These are phyloP conservation scores for Cosmia pyralina DNA, from an alignment of 2,888 invertebrate genomes.

Conservation along the genomic window DNA sequence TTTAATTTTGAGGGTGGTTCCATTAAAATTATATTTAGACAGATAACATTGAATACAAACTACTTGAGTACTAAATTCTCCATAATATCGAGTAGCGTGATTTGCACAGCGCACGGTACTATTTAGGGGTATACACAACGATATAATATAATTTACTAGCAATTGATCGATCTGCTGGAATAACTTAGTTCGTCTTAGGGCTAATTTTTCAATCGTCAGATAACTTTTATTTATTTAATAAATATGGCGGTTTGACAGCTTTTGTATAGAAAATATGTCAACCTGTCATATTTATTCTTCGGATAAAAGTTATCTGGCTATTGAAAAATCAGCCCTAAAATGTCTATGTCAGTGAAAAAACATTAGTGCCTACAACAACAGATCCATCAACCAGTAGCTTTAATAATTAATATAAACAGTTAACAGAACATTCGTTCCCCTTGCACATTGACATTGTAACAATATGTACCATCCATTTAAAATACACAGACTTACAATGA, in stretches of 20 bases:
- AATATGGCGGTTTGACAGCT: too few species aligned
- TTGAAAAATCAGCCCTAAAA: too few species aligned
- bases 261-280: too few species aligned
- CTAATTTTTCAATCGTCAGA: too few species aligned
- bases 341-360: not conserved
- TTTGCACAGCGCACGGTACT: slow-evolving; percentile 69
- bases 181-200: not conserved
- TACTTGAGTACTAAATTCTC: slow-evolving; percentile 70
- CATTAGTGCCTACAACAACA: slow-evolving; percentile 7
- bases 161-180: slow-evolving; percentile 55
- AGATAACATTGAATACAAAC: slow-evolving; percentile 73
- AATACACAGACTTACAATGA: slow-evolving; percentile 56
- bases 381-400: slow-evolving; percentile 47
- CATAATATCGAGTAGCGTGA: slow-evolving; percentile 69
- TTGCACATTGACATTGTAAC: slow-evolving; percentile 65
- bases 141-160: slow-evolving; percentile 39
- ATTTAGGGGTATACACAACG: slow-evolving; percentile 62
- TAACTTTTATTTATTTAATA: too few species aligned
- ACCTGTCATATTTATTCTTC: too few species aligned
- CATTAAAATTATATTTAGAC: slow-evolving; percentile 55
- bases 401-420: slow-evolving; percentile 32
- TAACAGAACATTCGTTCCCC: slow-evolving; percentile 54
- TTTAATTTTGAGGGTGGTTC: slow-evolving; percentile 20
- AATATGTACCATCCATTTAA: slow-evolving; percentile 56
- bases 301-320: too few species aligned